A percentile compares a stretch with the other conserved stretches of the same genome.
Conservation (phyloP, 2,113 vertebrate genomes). For the Panthera tigris region DNA sequence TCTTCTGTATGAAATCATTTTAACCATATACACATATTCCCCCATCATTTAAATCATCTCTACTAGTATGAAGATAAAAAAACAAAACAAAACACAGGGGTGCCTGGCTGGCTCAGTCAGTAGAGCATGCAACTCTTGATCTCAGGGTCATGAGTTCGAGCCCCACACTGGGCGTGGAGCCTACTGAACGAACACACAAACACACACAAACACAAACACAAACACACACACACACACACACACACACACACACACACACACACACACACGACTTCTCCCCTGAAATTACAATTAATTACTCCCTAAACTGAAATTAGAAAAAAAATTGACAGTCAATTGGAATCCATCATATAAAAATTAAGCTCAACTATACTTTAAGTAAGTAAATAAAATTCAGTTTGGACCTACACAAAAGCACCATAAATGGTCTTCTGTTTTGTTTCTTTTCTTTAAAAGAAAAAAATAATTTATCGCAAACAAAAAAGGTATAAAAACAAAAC, state of each 20-base stretch:
- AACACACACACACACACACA: too few species aligned
- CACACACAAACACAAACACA: too few species aligned
- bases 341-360: not conserved
- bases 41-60: not conserved
- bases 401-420: not conserved
- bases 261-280: not conserved
- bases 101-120: too few species aligned
- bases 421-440: not conserved
- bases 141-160: too few species aligned
- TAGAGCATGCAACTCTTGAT: too few species aligned
- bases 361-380: not conserved
- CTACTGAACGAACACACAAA: too few species aligned
- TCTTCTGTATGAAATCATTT: slow-evolving; percentile 14
- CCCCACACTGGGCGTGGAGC: too few species aligned
- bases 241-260: too few species aligned
- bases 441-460: not conserved
- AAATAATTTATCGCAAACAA: not conserved
- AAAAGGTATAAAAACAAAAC: not conserved
- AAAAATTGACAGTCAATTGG: not conserved
- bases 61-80: not conserved
- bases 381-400: not conserved
- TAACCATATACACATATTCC: not conserved
- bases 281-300: not conserved
- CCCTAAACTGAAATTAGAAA: not conserved
- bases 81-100: not conserved